Percentiles rank a stretch among this genome's conserved stretches.
Evolutionary conservation across 2,797 vertebrate genomes (phyloP).

Genomic region (Peromyscus melanophrys): DNA sequence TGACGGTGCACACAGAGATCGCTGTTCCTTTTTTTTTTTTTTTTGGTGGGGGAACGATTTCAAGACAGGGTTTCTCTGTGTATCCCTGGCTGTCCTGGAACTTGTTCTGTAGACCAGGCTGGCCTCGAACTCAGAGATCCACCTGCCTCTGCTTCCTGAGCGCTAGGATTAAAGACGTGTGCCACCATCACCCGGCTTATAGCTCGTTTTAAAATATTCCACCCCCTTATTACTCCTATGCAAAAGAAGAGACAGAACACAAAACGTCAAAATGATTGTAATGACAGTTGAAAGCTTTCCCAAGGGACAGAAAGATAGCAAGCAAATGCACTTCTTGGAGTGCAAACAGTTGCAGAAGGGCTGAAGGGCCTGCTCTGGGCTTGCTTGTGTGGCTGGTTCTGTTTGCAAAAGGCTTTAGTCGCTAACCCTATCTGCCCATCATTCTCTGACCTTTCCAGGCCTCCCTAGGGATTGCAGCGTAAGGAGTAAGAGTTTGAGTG

Average conservation of each 20-base stretch:
- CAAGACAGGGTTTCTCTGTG: background rate
- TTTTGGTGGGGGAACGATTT: too few relatives aligned
- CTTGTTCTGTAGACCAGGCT: background rate
- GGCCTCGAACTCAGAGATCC: background rate
- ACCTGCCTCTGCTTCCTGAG: background rate
- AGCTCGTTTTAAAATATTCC: background rate
- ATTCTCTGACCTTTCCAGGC: background rate
- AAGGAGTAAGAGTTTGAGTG: constrained; percentile 52
- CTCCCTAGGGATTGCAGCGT: background rate
- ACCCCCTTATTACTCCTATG: background rate
- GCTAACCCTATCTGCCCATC: background rate
- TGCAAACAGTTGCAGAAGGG: background rate
- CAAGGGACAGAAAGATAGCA: constrained; percentile 9
- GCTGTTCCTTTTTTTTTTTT: background rate
- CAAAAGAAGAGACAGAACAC: constrained; percentile 5
- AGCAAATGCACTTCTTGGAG: background rate
- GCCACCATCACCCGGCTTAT: background rate
- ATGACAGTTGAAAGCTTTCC: background rate
- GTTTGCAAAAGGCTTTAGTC: background rate
- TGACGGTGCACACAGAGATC: background rate
- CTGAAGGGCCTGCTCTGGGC: background rate
- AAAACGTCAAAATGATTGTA: constrained; percentile 34
- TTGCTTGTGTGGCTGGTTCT: background rate
- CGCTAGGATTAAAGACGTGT: background rate
- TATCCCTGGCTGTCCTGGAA: background rate